Evolutionary conservation across 2,113 vertebrate species (phyloP).

Genomic region (Tragelaphus strepsiceros): DNA sequence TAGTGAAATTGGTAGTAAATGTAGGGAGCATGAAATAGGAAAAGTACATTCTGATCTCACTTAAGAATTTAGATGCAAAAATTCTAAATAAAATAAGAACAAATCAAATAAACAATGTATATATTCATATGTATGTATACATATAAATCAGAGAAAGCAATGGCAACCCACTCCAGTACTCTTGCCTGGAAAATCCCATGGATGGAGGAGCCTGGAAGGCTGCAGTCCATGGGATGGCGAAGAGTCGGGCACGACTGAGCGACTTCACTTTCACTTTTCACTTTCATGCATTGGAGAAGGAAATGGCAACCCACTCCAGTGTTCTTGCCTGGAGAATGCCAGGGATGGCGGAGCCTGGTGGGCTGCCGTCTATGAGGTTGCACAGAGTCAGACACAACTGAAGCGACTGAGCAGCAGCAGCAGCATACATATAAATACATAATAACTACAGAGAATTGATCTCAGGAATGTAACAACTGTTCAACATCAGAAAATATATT

Average conservation of each 20-base stretch:
- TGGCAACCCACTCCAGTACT: background rate
- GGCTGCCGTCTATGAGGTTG: background rate
- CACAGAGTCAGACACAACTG: background rate
- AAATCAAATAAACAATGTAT: background rate
- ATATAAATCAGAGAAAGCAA: background rate
- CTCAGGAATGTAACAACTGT: background rate
- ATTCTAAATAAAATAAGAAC: conserved; percentile 1
- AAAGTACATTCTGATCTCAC: background rate
- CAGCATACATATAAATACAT: background rate
- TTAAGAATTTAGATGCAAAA: background rate
- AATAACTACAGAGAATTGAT: background rate
- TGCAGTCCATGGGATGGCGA: background rate
- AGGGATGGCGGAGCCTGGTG: background rate
- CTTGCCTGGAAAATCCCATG: background rate
- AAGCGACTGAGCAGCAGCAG: background rate
- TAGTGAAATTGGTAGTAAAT: background rate
- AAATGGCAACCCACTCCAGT: background rate
- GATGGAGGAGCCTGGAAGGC: background rate
- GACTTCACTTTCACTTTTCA: background rate
- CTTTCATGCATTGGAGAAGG: background rate
- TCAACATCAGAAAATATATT: background rate
- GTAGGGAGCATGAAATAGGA: background rate
- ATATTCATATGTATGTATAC: background rate
- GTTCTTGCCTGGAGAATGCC: background rate
- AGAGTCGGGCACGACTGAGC: fast-evolving